Conservation (phyloP, 1,140 invertebrate genomes). For the Thaumatotibia leucotreta region DNA sequence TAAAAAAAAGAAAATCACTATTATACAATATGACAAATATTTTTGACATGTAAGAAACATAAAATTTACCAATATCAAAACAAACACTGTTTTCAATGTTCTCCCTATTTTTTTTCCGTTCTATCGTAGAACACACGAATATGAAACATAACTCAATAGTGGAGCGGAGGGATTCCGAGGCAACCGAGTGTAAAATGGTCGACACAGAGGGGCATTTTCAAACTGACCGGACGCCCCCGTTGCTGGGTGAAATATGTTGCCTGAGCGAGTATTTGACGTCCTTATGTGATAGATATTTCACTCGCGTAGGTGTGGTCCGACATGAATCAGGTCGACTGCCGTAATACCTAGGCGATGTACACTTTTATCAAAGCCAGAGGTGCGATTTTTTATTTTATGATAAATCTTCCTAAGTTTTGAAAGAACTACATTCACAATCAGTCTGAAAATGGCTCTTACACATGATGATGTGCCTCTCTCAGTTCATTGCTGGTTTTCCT, state of each 20-base stretch:
- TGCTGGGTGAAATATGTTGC: conserved; percentile 48
- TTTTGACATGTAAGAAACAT: background rate
- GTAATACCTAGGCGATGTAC: background rate
- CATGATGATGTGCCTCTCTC: too few species aligned
- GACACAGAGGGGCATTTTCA: conserved; percentile 61
- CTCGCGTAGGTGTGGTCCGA: background rate
- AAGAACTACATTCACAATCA: too few species aligned
- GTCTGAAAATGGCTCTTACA: too few species aligned
- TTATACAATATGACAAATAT: background rate
- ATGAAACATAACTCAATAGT: conserved; percentile 67
- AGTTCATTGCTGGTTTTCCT: too few species aligned
- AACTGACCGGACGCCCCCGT: conserved; percentile 52
- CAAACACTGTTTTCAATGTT: background rate
- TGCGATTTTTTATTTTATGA: background rate
- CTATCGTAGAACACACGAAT: conserved; percentile 21
- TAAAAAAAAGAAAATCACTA: too few species aligned
- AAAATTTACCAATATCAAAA: background rate
- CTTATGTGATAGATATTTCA: conserved; percentile 13
- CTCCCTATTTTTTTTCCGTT: background rate
- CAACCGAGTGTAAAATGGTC: conserved; percentile 64
- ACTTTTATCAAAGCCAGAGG: background rate
- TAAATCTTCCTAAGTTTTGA: too few species aligned
- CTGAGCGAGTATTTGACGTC: conserved; percentile 29
- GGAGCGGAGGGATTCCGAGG: conserved; percentile 44
- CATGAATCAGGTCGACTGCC: background rate